These are phyloP conservation scores for Lasioglossum calceatum DNA, from an alignment of 2,888 invertebrate species.

Conservation along the genomic window DNA sequence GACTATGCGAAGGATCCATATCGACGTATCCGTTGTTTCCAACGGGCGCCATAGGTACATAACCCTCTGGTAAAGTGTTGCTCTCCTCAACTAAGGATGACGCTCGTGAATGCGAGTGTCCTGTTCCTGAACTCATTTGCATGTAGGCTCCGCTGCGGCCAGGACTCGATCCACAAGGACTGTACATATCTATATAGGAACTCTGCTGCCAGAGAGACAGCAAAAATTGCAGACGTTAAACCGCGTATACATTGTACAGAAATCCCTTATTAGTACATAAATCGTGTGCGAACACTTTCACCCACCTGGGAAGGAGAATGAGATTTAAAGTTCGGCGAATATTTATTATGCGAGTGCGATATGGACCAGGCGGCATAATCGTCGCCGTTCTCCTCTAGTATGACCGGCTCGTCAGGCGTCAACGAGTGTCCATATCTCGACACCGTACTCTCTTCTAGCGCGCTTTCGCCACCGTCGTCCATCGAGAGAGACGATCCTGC, in stretches of 20 bases:
- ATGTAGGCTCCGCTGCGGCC: conserved; percentile 85
- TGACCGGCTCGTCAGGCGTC: conserved; percentile 88
- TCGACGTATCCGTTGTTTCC: conserved; percentile 87
- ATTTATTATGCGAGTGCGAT: conserved; percentile 77
- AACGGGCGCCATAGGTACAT: conserved; percentile 89
- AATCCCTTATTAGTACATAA: neutral
- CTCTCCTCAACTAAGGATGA: conserved; percentile 87
- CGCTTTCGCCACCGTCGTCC: conserved; percentile 86
- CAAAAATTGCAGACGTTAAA: conserved; percentile 34
- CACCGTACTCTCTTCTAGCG: conserved; percentile 77
- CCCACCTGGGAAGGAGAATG: conserved; percentile 84
- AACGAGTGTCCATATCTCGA: conserved; percentile 85
- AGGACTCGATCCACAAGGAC: conserved; percentile 85
- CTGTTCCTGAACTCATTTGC: conserved; percentile 85
- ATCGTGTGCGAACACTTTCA: neutral
- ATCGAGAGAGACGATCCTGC: conserved; percentile 89
- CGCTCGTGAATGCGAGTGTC: conserved; percentile 87
- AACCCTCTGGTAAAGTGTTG: conserved; percentile 84
- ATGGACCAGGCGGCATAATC: conserved; percentile 84
- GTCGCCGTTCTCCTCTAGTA: conserved; percentile 88
- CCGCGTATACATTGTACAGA: neutral
- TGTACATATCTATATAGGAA: conserved; percentile 86
- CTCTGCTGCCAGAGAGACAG: conserved; percentile 76
- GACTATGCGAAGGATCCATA: conserved; percentile 85
- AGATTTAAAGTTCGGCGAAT: conserved; percentile 84